Evolutionary conservation across 2,888 invertebrate species (phyloP).

Genomic region (Syritta pipiens): DNA sequence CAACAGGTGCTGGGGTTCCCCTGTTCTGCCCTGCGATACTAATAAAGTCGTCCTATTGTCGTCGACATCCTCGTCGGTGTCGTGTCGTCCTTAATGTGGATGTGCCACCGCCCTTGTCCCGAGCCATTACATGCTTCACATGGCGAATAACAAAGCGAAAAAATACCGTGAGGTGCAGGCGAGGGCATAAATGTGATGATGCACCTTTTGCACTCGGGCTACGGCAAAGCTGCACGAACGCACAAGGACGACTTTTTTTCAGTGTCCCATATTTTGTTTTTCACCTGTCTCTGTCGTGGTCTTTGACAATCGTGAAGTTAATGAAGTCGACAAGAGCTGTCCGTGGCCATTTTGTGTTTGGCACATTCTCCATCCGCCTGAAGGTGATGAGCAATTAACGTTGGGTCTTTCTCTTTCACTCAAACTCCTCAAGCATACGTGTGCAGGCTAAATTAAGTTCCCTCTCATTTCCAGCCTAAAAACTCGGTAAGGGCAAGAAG

Average conservation of each 20-base stretch:
- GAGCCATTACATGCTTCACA: slow-evolving; percentile 21
- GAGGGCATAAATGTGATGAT: not conserved
- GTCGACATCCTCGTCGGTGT: not conserved
- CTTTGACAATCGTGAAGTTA: too few species aligned
- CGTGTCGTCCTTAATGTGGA: not conserved
- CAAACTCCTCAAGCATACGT: not conserved
- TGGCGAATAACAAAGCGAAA: slow-evolving; percentile 31
- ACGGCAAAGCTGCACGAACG: too few species aligned
- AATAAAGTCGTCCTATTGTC: slow-evolving; percentile 22
- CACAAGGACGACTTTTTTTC: too few species aligned
- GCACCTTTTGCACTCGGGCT: not conserved
- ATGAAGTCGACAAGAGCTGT: too few species aligned
- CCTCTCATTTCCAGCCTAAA: slow-evolving; percentile 31
- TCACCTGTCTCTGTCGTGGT: too few species aligned
- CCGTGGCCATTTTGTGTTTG: not conserved
- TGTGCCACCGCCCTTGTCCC: not conserved
- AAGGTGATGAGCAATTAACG: too few species aligned
- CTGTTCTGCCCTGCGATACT: slow-evolving; percentile 9
- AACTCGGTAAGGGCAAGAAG: slow-evolving; percentile 17
- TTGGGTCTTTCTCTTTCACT: not conserved
- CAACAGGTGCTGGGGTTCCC: slow-evolving; percentile 43
- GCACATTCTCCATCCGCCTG: not conserved
- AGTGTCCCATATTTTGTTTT: too few species aligned
- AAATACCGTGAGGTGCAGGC: not conserved
- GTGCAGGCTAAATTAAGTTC: not conserved